phyloP scores from a whole-genome alignment of 2,797 vertebrate genomes.

The Meriones psammophilus region DNA sequence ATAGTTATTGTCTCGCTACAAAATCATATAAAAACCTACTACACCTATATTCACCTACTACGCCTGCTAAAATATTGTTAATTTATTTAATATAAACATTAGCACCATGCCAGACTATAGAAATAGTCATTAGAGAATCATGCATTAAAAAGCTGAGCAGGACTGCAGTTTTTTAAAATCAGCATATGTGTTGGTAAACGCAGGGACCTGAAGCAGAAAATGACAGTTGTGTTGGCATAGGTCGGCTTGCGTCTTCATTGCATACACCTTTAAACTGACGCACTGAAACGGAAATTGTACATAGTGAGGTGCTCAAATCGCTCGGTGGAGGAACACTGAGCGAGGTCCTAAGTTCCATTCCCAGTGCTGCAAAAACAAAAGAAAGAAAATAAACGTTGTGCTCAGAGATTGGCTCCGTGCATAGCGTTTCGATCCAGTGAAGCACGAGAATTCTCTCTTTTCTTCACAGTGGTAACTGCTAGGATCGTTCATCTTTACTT shows the following conservation, averaged over 20 bases:
- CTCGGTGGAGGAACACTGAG: background rate
- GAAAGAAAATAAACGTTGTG: background rate
- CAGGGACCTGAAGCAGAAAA: background rate
- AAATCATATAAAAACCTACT: too few species aligned
- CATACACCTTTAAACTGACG: background rate
- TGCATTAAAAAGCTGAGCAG: background rate
- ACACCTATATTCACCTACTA: too few species aligned
- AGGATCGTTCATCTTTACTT: background rate
- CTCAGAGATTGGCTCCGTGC: background rate
- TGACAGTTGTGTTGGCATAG: background rate
- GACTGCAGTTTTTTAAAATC: background rate
- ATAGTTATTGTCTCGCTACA: background rate
- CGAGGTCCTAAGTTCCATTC: background rate
- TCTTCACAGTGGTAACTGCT: background rate
- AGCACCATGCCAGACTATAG: background rate
- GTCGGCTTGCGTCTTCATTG: background rate
- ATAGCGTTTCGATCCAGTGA: background rate
- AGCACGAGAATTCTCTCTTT: background rate
- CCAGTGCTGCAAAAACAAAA: background rate
- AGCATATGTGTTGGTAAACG: background rate
- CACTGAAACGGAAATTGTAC: background rate
- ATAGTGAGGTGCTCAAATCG: background rate
- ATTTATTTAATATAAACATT: slow-evolving; percentile 56
- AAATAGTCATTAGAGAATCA: slow-evolving; percentile 40
- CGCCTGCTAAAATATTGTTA: background rate